Evolutionary conservation across 2,113 vertebrate species (phyloP), one percentile per base, ranked within the genome.

Genomic region (Motacilla tschutschensis): DNA sequence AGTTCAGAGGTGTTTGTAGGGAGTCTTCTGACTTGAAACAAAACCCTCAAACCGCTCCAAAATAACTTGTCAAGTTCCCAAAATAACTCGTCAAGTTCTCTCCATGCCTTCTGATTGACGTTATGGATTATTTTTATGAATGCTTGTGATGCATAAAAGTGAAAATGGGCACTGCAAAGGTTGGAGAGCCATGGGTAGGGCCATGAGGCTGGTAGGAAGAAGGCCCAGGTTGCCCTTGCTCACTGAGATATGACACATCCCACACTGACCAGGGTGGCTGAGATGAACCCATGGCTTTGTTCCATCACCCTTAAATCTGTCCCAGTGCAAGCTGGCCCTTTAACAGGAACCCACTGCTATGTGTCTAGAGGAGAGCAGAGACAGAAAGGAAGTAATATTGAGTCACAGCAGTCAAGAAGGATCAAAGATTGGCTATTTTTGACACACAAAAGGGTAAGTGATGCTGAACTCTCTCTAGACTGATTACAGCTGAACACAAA

Each of bases 401-500:
- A 66, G 41, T 63, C 72, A n/a, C 71, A 85, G 75, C 72, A 84
- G 73, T 87, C 31, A 54, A 46, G 57, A 60, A 84, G 57, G 64
- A 79, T 77, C 72, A 79, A 88, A 88, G 87, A 46, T 46, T 11
- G 35, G 55, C 55, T 66, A 31, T 88, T 88, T 91, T 85, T 48
- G 6, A 31, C 48, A 77, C 46, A 60, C 72, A 84, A 92, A 93
- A 64, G 75, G 57, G 12, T 79, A 66, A 81, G 63, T 63, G 83
- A 76, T 83, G 82, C 81, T 85, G 64, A 93, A 77, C 69, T 76
- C 40, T 73, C 65, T 88, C 65, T 64, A 87, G 69, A 29, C 65
- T 69, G 58, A 74, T 60, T 83, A 58, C 73, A 70, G 67, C 44
- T 53, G 57, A 93, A 84, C 83, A 75, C 46, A 85, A 71, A 86